Evolutionary conservation across 1,140 invertebrate genomes (phyloP).

Genomic region (Drosophila setifemur): DNA sequence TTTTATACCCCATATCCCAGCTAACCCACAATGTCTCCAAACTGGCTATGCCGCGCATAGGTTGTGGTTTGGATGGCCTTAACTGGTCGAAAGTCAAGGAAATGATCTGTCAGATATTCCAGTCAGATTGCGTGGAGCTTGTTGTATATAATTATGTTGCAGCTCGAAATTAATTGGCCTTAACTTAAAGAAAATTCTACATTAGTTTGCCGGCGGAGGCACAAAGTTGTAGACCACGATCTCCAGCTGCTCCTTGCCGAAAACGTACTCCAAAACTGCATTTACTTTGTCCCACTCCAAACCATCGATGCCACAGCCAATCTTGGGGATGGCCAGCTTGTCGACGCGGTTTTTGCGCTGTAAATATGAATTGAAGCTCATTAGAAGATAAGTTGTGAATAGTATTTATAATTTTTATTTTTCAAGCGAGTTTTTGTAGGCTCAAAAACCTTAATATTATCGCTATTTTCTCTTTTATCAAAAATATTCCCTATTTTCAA

Average conservation of each 20-base stretch:
- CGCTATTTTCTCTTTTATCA: too few relatives aligned
- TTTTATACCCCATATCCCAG: constrained; percentile 1
- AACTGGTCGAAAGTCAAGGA: constrained; percentile 84
- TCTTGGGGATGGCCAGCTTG: constrained; percentile 85
- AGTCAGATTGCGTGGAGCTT: constrained; percentile 81
- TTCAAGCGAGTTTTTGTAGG: not conserved
- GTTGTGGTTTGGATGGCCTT: constrained; percentile 86
- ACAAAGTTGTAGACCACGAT: constrained; percentile 84
- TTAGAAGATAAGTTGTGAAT: too few relatives aligned
- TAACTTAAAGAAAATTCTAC: not conserved
- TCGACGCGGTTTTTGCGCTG: constrained; percentile 81
- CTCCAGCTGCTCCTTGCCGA: constrained; percentile 82
- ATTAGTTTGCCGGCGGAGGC: constrained; percentile 47
- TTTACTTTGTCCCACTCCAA: constrained; percentile 85
- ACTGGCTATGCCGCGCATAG: constrained; percentile 85
- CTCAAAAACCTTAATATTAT: too few relatives aligned
- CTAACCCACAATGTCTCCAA: constrained; percentile 82
- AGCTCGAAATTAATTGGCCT: constrained; percentile 16
- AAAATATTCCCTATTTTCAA: too few relatives aligned
- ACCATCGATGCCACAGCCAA: constrained; percentile 87
- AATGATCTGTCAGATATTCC: constrained; percentile 84
- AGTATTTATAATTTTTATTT: not conserved
- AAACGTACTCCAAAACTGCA: constrained; percentile 83
- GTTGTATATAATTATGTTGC: constrained; percentile 82
- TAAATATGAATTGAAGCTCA: too few relatives aligned